Evolutionary conservation across 2,113 vertebrate genomes (phyloP).

Genomic region (Lonchura striata): DNA sequence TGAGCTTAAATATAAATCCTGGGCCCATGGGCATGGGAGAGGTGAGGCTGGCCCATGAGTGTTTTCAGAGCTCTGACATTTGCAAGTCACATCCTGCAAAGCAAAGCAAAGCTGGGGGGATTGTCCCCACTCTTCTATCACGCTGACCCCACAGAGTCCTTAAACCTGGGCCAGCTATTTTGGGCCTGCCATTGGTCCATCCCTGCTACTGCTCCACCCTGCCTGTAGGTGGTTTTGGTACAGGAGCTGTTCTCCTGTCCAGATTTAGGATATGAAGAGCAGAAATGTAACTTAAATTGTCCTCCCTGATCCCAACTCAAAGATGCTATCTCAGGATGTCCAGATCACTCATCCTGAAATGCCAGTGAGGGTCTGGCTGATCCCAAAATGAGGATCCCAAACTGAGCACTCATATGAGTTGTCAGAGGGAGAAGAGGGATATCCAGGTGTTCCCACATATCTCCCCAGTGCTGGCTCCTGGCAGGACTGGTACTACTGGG

Average conservation of each 20-base stretch:
- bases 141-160: background rate
- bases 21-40: background rate
- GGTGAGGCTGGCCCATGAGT: background rate
- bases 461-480: background rate
- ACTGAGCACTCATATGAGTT: background rate
- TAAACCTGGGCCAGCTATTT: too few species aligned
- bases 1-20: background rate
- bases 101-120: background rate
- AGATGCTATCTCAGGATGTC: background rate
- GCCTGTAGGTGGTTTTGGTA: background rate
- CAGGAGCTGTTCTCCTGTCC: background rate
- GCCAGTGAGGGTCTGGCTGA: background rate
- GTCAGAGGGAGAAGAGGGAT: background rate
- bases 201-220: background rate
- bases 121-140: background rate
- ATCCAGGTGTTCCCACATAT: background rate
- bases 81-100: background rate
- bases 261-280: background rate
- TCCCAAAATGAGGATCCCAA: background rate
- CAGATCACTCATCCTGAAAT: background rate
- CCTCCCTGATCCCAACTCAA: background rate
- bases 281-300: background rate
- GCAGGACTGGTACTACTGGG: background rate
- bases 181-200: background rate
- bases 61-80: background rate